phyloP scores from a whole-genome alignment of 2,797 vertebrate species.

The Peromyscus aztecus region DNA sequence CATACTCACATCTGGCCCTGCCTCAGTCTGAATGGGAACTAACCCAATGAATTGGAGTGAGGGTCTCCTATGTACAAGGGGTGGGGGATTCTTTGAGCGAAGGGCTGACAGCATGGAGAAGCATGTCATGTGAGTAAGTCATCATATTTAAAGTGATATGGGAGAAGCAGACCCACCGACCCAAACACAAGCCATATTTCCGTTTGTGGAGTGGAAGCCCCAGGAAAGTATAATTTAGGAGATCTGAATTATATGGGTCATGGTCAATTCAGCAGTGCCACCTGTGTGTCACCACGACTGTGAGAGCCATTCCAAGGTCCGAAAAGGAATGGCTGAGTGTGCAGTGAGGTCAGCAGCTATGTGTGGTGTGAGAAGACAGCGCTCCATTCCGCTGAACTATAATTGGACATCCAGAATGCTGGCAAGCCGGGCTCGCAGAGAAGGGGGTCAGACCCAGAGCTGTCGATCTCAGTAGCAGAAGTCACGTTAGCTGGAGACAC shows the following conservation, averaged over 20 bases:
- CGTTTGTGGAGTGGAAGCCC: neutral
- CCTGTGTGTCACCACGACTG: neutral
- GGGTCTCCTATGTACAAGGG: neutral
- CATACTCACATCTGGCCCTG: neutral
- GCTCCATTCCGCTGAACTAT: slow-evolving; percentile 87
- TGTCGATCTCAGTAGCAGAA: neutral
- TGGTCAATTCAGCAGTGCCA: neutral
- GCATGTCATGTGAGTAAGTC: neutral
- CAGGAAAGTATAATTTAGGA: neutral
- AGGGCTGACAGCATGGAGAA: neutral
- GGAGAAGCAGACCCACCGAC: neutral
- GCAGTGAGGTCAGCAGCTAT: slow-evolving; percentile 87
- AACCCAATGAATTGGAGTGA: neutral
- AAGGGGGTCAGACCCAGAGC: neutral
- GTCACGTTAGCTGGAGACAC: neutral
- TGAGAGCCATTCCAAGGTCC: slow-evolving; percentile 72
- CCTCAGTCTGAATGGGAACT: neutral
- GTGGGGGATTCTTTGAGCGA: neutral
- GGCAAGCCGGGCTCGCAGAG: neutral
- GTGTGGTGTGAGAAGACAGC: slow-evolving; percentile 82
- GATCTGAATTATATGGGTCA: neutral
- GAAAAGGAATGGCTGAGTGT: slow-evolving; percentile 88
- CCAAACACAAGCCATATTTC: neutral
- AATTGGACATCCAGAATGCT: slow-evolving; percentile 85
- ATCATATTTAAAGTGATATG: neutral